Conservation (phyloP, 2,797 vertebrate species). For the Sebastes steindachneri region DNA sequence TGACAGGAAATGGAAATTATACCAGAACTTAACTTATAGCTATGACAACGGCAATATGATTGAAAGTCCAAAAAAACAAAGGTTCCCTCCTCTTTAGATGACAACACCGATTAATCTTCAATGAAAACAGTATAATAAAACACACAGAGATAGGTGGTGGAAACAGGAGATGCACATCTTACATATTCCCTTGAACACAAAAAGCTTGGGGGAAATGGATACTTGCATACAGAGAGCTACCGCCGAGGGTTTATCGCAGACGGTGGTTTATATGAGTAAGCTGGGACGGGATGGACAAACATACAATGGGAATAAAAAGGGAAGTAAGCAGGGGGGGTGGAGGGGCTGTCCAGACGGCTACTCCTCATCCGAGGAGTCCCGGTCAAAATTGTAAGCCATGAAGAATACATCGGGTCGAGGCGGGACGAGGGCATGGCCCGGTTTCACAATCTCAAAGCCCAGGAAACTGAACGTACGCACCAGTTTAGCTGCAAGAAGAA, state of each 20-base stretch:
- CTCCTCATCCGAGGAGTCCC: constrained; percentile 88
- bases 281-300: constrained; percentile 24
- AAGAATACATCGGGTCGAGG: constrained; percentile 88
- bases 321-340: neutral
- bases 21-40: constrained; percentile 33
- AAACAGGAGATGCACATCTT: constrained; percentile 58
- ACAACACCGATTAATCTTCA: constrained; percentile 51
- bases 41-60: constrained; percentile 59
- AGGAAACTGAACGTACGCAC: constrained; percentile 89
- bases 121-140: constrained; percentile 52
- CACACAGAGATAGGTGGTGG: constrained; percentile 45
- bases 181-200: constrained; percentile 73
- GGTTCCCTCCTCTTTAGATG: constrained; percentile 50
- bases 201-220: constrained; percentile 41
- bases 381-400: constrained; percentile 88
- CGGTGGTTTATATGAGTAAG: constrained; percentile 18
- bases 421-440: constrained; percentile 87
- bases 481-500: constrained; percentile 79
- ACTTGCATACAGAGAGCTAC: constrained; percentile 49
- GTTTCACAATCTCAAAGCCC: constrained; percentile 91
- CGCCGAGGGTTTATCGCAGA: constrained; percentile 30
- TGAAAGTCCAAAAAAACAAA: constrained; percentile 40
- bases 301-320: constrained; percentile 12
- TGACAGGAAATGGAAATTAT: constrained; percentile 24
- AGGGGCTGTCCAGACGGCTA: constrained; percentile 66